Evolutionary conservation across 37 sponge, comb jelly and placozoan species (phyloP), one percentile per base, ranked within the genome.

Genomic region (Chondrilla cf. caribensis): DNA sequence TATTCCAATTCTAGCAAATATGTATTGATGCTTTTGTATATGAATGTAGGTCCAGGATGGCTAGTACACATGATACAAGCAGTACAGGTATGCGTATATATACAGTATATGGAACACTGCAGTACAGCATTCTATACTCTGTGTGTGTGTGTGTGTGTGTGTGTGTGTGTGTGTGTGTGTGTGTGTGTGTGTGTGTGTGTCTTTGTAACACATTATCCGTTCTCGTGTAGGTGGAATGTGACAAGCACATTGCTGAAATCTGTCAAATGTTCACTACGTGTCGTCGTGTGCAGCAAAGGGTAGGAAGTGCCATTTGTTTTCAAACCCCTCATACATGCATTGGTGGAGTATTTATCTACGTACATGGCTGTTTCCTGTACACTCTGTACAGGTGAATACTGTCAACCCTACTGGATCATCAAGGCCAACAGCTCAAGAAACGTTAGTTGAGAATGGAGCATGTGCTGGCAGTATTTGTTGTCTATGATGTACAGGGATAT

Each of bases 191-290:
- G 33, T 3, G 19, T 68, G 70, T 11, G 57, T 55, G 57, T 17
- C 57, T 55, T 55, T 11, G 18, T 62, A 62, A 62, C 25, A 62
- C 15, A n/a, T 62, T 25, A 15, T 58, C 65, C 31, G 58, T 38
- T 28, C 60, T 42, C 62, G 2, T 18, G 31, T 68, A 95, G 95
- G 76, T 22, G 21, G 93, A 89, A 65, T 95, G 95, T 78, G 93
- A 95, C 58, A 70, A 41, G 32, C 90, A 87, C 60, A 82, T 84
- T 7, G 77, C 17, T 3, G 76, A 43, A 39, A n/a, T 73, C n/a
- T 73, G 76, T 40, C 38, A 73, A 37, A n/a, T 73, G 41, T 42
- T 73, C 2, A 24, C 11, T 1, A 22, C 41, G 15, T 22, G 44
- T 22, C 41, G 76, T n/a, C 76, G 40, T 17, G 38, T 73, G 24